Base-by-base conservation (phyloP, 2,888 invertebrate genomes). In the Epinotia demarniana region DNA sequence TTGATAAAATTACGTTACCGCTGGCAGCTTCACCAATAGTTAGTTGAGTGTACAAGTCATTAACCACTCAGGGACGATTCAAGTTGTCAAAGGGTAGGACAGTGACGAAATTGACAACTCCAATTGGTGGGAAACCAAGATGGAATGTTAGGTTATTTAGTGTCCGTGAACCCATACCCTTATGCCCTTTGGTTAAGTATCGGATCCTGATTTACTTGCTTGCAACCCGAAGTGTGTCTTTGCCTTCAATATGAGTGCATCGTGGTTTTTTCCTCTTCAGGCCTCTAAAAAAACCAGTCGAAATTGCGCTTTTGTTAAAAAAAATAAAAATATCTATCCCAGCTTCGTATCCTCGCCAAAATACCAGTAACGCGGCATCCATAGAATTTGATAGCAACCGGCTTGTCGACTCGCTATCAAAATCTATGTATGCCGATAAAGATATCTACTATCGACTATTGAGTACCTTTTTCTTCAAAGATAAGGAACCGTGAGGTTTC, bases 51-150 rank as follows among this genome's bases (percentile, higher is more conserved):
- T 61, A 67, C 46, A 19, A 3, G 39, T 33, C 55, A 72, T 72
- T 61, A 70, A 67, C 75, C 61, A 49, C 23, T 75, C 67, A 62
- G 46, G 55, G 61, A 55, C 55, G 61, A 72, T 75, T 75, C 57
- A 60, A 55, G 53, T 61, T 71, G 67, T 67, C 75, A 64, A 46
- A 49, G 68, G 18, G 16, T 67, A 33, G 72, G 64, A 18, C 57
- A 23, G 39, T 55, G 64, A 75, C 11, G 75, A 61, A 69, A 70
- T 70, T 43, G 64, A 61, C 66, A 64, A 60, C 19, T 23, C 18
- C 6, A 53, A 71, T 74, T 70, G 64, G 66, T 75, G 75, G 66
- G 75, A 71, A 73, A 73, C 61, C 9, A 55, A 18, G 6, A 16
- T 53, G 58, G 58, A 66, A 61, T 55, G 64, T 43, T 23, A 19